A percentile compares a stretch with the other conserved stretches of the same genome.
Conservation (phyloP, 2,797 vertebrate species). For the Pelodytes ibericus region DNA sequence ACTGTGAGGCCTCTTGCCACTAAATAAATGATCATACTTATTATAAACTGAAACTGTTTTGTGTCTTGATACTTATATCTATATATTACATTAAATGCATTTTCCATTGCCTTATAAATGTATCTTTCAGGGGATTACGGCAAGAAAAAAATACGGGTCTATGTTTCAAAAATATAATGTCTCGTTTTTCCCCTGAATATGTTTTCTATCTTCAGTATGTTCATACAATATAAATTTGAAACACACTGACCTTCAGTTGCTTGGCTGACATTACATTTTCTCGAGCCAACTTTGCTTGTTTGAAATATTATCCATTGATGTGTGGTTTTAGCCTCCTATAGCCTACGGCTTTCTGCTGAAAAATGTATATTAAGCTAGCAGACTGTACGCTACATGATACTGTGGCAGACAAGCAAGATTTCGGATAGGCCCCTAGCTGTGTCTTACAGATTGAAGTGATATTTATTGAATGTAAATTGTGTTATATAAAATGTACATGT, state of each 20-base stretch:
- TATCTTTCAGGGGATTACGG: neutral
- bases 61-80: neutral
- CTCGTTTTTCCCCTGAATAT: constrained; percentile 3
- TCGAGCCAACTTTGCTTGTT: constrained; percentile 36
- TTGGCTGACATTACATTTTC: constrained; percentile 42
- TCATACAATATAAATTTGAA: constrained; percentile 29
- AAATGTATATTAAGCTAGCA: constrained; percentile 17
- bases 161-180: neutral
- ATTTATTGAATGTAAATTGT: neutral
- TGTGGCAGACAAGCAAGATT: neutral
- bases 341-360: constrained; percentile 19
- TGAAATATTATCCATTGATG: constrained; percentile 31
- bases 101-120: constrained; percentile 1
- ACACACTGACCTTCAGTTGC: constrained; percentile 23
- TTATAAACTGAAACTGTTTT: too few species aligned
- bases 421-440: neutral
- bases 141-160: neutral
- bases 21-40: too few species aligned
- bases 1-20: too few species aligned
- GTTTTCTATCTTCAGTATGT: constrained; percentile 19
- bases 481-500: neutral
- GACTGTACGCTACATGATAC: constrained; percentile 30
- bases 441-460: neutral
- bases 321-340: constrained; percentile 33
- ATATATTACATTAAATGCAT: constrained; percentile 5